Conservation (phyloP, 2,113 vertebrate genomes). For the Trinectes maculatus region DNA sequence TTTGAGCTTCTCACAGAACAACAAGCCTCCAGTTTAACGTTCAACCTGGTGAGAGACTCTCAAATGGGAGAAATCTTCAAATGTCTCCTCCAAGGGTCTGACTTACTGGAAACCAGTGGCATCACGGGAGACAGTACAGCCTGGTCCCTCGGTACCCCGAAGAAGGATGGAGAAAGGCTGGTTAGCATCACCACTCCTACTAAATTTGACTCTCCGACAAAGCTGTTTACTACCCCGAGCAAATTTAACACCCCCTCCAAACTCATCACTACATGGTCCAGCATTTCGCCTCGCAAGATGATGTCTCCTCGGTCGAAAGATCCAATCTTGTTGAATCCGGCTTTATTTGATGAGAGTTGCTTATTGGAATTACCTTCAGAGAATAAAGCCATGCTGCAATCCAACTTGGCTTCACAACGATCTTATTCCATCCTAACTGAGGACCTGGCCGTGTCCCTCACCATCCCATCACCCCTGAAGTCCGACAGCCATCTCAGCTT, state of each 20-base stretch:
- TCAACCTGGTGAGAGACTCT: conserved; percentile 94
- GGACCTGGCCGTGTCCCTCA: conserved; percentile 95
- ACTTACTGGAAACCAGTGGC: conserved; percentile 85
- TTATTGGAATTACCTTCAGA: conserved; percentile 90
- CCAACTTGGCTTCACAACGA: conserved; percentile 76
- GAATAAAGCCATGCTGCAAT: conserved; percentile 67
- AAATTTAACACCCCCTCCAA: conserved; percentile 81
- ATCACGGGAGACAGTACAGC: conserved; percentile 77
- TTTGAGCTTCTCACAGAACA: conserved; percentile 94
- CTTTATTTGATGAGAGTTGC: conserved; percentile 93
- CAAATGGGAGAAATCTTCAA: conserved; percentile 99
- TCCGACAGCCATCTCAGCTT: conserved; percentile 96
- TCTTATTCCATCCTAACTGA: conserved; percentile 91
- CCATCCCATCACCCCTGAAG: conserved; percentile 95
- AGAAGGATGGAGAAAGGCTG: conserved; percentile 84
- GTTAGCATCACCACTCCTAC: conserved; percentile 73
- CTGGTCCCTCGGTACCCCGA: conserved; percentile 88
- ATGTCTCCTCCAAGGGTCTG: conserved; percentile 93
- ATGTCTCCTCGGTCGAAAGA: conserved; percentile 76
- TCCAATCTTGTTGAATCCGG: conserved; percentile 84
- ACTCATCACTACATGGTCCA: conserved; percentile 83
- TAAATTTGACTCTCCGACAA: conserved; percentile 78
- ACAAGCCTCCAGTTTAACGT: conserved; percentile 91
- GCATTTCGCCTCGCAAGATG: conserved; percentile 84
- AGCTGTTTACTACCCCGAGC: conserved; percentile 74